A percentile compares a stretch with the other conserved stretches of the same genome.
Conservation (phyloP, 2,888 invertebrate species). For the Hydrotaea cyrtoneurina region DNA sequence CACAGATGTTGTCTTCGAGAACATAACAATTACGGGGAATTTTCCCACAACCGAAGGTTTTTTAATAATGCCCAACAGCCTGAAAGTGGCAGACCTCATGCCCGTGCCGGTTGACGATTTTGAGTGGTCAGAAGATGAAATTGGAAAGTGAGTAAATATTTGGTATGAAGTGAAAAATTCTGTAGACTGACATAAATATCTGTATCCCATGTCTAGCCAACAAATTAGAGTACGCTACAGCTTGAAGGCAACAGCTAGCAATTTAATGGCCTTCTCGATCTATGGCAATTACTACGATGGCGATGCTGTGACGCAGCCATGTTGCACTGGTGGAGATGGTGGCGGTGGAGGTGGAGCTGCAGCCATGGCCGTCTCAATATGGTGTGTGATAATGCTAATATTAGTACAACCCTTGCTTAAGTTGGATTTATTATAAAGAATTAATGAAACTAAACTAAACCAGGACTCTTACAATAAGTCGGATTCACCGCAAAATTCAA, state of each 20-base stretch:
- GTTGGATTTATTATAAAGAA: too few relatives aligned
- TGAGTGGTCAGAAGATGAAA: conserved; percentile 67
- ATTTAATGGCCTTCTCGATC: conserved; percentile 73
- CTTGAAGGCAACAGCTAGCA: conserved; percentile 65
- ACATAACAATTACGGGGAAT: conserved; percentile 70
- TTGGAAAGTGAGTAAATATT: conserved; percentile 53
- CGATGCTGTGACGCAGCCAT: conserved; percentile 4
- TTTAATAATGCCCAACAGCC: conserved; percentile 74
- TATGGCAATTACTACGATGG: conserved; percentile 76
- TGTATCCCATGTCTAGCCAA: too few relatives aligned
- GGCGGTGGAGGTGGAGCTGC: conserved; percentile 50
- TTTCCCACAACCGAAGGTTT: conserved; percentile 70
- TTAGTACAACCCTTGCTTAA: too few relatives aligned
- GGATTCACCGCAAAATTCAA: too few relatives aligned
- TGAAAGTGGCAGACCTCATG: conserved; percentile 70
- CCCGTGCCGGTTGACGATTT: conserved; percentile 74
- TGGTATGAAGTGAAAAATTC: neutral
- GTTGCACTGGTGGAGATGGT: neutral
- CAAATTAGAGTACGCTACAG: conserved; percentile 63
- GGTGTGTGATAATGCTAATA: neutral
- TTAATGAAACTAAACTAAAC: too few relatives aligned
- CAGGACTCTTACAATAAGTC: too few relatives aligned
- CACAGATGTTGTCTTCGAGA: conserved; percentile 68
- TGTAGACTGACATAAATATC: too few relatives aligned
- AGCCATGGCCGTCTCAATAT: neutral